Evolutionary conservation across 2,797 vertebrate genomes (phyloP), one percentile per base, ranked within the genome.

Genomic region (Sebastes cheni): DNA sequence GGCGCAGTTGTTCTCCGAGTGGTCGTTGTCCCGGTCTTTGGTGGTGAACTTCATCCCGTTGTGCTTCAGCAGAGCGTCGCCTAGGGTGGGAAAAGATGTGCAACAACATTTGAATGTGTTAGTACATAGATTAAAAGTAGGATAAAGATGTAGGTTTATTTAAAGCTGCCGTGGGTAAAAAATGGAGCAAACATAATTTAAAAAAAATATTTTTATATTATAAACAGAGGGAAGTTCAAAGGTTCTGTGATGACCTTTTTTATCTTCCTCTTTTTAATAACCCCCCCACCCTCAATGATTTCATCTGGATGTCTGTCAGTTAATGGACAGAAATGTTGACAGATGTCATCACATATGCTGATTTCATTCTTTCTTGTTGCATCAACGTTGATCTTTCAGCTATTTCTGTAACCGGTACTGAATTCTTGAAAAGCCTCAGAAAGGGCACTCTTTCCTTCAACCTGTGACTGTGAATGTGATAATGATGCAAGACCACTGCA

Each of bases 11-110:
- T 99, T 99, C 94, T 99, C 98, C 0, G 98, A 99, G 92, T 98
- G 98, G 95, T 99, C 98, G 4, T 98, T 96, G 93, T 99, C 98
- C 65, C 94, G 92, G 95, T 99, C 98, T 92, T 99, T 99, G 82
- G 98, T 99, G 91, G 98, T 99, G 91, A 99, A 99, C 89, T 96
- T 98, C 98, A 99, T 99, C 68, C 98, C 97, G 0, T 97, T 97
- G 96, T 99, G 98, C 89, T 99, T 99, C 82, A 97, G 92, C 83
- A 99, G 95, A 30, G 98, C 97, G 88, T 99, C 98, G 0, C 98
- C 98, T 93, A 18, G 6, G 10, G 23, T 1, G 4, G 25, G 3
- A 58, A 55, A 34, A 72, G 14, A 68, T 18, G 3, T 2, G 8
- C 5, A 23, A 29, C 5, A 46, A 29, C 22, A 59, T 27, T 3